Evolutionary conservation across 2,797 vertebrate species (phyloP), one percentile per base, ranked within the genome.

Genomic region (Okamejei kenojei): DNA sequence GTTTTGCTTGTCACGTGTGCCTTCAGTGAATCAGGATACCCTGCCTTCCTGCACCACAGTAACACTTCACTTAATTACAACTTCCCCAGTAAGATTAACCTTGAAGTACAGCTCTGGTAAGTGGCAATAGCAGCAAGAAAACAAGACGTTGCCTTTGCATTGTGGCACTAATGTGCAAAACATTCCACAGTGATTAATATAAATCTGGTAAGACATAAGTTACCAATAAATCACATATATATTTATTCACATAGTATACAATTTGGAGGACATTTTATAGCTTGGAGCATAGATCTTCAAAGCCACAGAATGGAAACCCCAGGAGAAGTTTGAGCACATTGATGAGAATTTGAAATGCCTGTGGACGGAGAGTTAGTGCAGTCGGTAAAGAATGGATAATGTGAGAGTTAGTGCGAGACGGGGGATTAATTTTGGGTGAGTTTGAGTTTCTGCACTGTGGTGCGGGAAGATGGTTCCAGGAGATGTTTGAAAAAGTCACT

Each of bases 1-100:
- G 23, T 45, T 21, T 45, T 82, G 45, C 8, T 13, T 86, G 82
- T 11, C 26, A 81, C 4, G 0, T 1, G 21, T 61, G 29, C 54
- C 54, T 32, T n/a, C 17, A 63, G 13, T 17, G 84, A 65, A n/a
- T n/a, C n/a, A 88, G 29, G 21, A 35, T 61, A 15, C 26, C 29
- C 11, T 5, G 10, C 23, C 17, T 68, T 68, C 29, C 7, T 65
- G n/a, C n/a, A 3, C 61, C 29, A 65, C 15, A 61, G 29, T 86
- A 45, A 45, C 5, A 65, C n/a, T 32, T 32, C 35, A 19, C 7
- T 68, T 2, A 68, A 32, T 88, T 32, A 2, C 84, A 68, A 68
- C 61, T 88, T 88, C 68, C 84, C 84, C 63, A 32, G 35, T 68
- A 88, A 88, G n/a, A 88, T 21, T 68, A 65, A 88, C 17, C 61